Conservation (phyloP, 2,888 invertebrate genomes). For the Sarcophaga variegata region DNA sequence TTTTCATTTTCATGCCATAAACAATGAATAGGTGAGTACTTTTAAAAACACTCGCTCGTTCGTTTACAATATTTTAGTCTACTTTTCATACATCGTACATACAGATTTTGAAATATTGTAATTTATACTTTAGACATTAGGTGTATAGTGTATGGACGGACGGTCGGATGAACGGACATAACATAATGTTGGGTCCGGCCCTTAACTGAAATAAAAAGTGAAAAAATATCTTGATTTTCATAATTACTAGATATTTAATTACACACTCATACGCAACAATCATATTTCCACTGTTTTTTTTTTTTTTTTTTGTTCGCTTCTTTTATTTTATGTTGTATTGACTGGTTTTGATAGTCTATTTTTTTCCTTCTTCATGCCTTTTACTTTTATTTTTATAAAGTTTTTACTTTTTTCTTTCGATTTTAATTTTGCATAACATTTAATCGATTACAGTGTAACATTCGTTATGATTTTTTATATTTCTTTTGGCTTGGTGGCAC, state of each 20-base stretch:
- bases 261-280: conserved; percentile 22
- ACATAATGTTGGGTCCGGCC: conserved; percentile 6
- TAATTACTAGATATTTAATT: conserved; percentile 36
- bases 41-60: neutral
- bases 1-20: neutral
- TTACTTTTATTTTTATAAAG: conserved; percentile 36
- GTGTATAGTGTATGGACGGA: neutral
- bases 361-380: conserved; percentile 29
- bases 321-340: conserved; percentile 5
- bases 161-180: neutral
- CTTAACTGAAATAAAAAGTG: conserved; percentile 21
- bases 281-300: neutral
- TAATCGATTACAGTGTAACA: conserved; percentile 30
- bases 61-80: conserved; percentile 10
- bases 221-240: conserved; percentile 34
- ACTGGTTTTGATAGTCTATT: conserved; percentile 1
- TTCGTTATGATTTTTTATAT: neutral
- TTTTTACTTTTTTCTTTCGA: neutral
- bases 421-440: conserved; percentile 41
- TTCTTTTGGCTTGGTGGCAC: neutral
- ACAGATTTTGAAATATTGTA: neutral
- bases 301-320: neutral
- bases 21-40: neutral
- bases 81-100: neutral
- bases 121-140: neutral